Percentiles rank a stretch among this genome's conserved stretches.
phyloP scores from a whole-genome alignment of 1,140 invertebrate species.

The Drosophila fuyamai region DNA sequence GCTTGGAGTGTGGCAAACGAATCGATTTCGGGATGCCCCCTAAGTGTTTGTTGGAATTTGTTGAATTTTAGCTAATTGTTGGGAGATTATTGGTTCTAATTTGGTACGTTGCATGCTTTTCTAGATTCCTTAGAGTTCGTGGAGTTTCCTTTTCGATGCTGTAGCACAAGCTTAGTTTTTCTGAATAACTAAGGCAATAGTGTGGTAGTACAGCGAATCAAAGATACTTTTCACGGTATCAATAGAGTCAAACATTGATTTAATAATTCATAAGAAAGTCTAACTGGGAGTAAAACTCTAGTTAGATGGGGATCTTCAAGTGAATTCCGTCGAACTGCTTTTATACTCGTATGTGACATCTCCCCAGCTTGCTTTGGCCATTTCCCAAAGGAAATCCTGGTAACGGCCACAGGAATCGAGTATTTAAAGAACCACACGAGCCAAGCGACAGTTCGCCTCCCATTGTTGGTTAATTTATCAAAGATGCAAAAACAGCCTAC shows the following conservation, averaged over 20 bases:
- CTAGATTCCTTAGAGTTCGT: too few species aligned
- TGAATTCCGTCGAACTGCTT: not conserved
- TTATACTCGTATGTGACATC: not conserved
- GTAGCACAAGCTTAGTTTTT: too few species aligned
- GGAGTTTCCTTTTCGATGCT: not conserved
- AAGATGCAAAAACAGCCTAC: slow-evolving; percentile 60
- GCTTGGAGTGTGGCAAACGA: slow-evolving; percentile 26
- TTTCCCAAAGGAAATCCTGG: not conserved
- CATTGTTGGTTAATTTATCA: slow-evolving; percentile 53
- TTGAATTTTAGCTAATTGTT: not conserved
- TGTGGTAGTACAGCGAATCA: too few species aligned
- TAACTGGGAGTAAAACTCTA: not conserved
- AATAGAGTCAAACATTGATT: too few species aligned
- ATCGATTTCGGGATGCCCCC: slow-evolving; percentile 6
- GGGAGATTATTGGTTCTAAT: not conserved
- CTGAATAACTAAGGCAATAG: too few species aligned
- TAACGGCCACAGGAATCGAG: not conserved
- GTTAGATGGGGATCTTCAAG: not conserved
- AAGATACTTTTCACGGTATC: too few species aligned
- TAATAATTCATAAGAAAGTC: too few species aligned
- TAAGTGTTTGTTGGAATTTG: not conserved
- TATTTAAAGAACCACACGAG: slow-evolving; percentile 14
- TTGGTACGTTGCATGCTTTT: not conserved
- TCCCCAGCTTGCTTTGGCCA: not conserved
- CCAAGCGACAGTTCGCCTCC: slow-evolving; percentile 18